Conservation (phyloP, 1,140 invertebrate species). For the Argopecten irradians region DNA sequence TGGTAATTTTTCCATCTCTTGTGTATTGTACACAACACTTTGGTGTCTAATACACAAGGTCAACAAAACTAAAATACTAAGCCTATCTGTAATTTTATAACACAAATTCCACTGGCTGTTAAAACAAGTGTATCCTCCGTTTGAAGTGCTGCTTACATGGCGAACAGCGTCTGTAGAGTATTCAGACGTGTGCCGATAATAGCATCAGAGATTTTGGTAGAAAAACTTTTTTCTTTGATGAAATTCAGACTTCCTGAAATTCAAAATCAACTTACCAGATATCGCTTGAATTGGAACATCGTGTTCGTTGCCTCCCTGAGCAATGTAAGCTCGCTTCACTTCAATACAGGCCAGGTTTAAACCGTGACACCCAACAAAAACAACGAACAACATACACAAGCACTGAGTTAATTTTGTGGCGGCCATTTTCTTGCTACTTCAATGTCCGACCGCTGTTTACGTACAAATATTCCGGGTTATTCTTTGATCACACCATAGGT, state of each 20-base stretch:
- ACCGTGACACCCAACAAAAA: conserved; percentile 39
- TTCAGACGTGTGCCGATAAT: not conserved
- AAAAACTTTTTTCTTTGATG: not conserved
- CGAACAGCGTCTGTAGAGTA: not conserved
- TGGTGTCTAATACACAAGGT: not conserved
- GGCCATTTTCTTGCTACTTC: conserved; percentile 43
- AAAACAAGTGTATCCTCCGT: conserved; percentile 1
- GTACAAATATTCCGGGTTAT: not conserved
- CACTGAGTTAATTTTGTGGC: conserved; percentile 40
- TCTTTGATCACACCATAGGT: not conserved
- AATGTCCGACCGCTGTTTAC: conserved; percentile 14
- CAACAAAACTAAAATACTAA: not conserved
- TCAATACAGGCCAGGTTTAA: conserved; percentile 61
- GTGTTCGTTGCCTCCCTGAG: conserved; percentile 59
- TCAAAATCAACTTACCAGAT: conserved; percentile 50
- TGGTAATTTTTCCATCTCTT: not conserved
- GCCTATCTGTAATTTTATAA: not conserved
- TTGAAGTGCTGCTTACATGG: not conserved
- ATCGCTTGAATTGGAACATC: conserved; percentile 59
- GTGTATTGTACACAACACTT: not conserved
- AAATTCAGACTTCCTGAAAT: not conserved
- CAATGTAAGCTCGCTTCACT: conserved; percentile 58
- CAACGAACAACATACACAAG: conserved; percentile 41
- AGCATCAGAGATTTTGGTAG: conserved; percentile 13
- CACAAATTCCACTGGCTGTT: not conserved